Evolutionary conservation across 2,888 invertebrate genomes (phyloP).

Genomic region (Notocelia uddmanniana): DNA sequence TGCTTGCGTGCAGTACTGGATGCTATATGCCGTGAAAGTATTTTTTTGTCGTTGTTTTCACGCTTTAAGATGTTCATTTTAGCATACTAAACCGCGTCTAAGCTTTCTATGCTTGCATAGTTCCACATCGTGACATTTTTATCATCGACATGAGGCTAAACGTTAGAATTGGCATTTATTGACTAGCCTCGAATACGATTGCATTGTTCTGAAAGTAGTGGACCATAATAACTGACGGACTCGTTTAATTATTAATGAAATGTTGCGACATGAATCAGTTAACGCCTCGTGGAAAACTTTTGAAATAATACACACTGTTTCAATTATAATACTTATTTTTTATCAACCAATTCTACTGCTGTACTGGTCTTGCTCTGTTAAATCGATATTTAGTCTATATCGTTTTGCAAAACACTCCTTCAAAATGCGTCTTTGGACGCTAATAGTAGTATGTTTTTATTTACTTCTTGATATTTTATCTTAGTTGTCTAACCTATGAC

Average conservation of each 20-base stretch:
- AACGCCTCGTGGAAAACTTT: constrained; percentile 58
- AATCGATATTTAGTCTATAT: neutral
- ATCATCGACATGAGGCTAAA: constrained; percentile 10
- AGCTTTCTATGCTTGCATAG: constrained; percentile 77
- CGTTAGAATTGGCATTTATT: constrained; percentile 25
- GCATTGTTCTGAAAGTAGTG: constrained; percentile 52
- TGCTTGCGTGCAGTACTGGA: constrained; percentile 73
- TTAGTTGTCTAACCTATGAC: constrained; percentile 56
- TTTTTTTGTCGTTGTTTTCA: constrained; percentile 77
- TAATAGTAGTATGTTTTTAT: neutral
- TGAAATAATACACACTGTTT: constrained; percentile 53
- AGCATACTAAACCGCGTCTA: constrained; percentile 75
- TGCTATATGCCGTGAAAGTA: constrained; percentile 79
- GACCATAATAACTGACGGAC: constrained; percentile 55
- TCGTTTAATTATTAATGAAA: constrained; percentile 58
- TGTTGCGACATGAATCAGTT: constrained; percentile 59
- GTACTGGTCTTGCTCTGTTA: constrained; percentile 45
- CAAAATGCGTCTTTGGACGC: neutral
- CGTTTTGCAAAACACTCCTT: neutral
- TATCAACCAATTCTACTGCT: neutral
- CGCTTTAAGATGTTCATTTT: constrained; percentile 67
- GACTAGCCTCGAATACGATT: constrained; percentile 49
- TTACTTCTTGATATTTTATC: constrained; percentile 12
- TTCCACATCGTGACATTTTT: constrained; percentile 28
- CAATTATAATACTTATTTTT: constrained; percentile 27